Conservation (phyloP, 1,140 invertebrate species). For the Neelides sp. region DNA sequence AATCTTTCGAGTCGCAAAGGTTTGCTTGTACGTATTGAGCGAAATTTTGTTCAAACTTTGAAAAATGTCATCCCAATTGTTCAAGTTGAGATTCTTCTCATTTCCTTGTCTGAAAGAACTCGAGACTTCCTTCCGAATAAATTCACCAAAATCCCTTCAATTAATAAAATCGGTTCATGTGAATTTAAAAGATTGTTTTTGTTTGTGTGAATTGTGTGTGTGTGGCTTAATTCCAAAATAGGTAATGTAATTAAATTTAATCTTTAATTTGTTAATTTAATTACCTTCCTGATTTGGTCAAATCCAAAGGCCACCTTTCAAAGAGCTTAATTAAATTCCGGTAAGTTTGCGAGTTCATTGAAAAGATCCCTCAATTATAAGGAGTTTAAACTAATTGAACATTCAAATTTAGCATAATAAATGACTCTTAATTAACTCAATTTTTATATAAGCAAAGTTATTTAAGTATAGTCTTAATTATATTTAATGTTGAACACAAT, state of each 20-base stretch:
- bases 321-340: constrained; percentile 56
- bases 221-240: no score
- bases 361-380: neutral
- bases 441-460: no score
- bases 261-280: constrained; percentile 21
- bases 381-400: neutral
- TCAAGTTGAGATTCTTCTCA: constrained; percentile 40
- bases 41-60: constrained; percentile 53
- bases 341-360: constrained; percentile 24
- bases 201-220: no score
- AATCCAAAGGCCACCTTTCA: constrained; percentile 65
- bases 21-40: constrained; percentile 51
- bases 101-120: constrained; percentile 49
- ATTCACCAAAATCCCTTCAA: constrained; percentile 61
- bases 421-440: neutral
- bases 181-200: neutral
- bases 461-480: no score
- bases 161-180: no score
- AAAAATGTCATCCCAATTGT: constrained; percentile 52
- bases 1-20: constrained; percentile 44
- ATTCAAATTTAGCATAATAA: neutral
- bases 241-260: no score
- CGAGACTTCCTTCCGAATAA: constrained; percentile 56
- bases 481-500: no score
- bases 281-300: constrained; percentile 56